Evolutionary conservation across 1,140 invertebrate genomes (phyloP).

Genomic region (Leptinotarsa texana): DNA sequence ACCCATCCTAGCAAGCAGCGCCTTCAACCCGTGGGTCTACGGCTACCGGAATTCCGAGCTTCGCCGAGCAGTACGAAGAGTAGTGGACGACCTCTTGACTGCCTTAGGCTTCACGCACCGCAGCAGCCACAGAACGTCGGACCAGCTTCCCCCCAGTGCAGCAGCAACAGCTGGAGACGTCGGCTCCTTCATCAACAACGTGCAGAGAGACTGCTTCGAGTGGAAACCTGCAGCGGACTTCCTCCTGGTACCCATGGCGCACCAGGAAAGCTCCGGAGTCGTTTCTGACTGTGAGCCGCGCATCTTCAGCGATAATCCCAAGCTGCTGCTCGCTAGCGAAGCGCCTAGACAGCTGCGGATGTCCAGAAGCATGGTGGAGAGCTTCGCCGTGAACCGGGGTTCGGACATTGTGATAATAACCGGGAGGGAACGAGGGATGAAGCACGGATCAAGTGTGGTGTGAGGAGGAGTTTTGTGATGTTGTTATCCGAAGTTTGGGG

Average conservation of each 20-base stretch:
- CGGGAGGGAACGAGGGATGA: conserved; percentile 41
- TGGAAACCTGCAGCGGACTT: conserved; percentile 46
- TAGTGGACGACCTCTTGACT: conserved; percentile 59
- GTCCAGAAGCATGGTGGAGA: conserved; percentile 51
- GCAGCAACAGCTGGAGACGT: conserved; percentile 50
- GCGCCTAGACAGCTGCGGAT: conserved; percentile 41
- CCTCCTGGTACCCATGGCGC: conserved; percentile 50
- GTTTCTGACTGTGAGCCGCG: conserved; percentile 43
- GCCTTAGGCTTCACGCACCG: conserved; percentile 56
- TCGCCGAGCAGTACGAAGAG: conserved; percentile 63
- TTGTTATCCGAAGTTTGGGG: neutral
- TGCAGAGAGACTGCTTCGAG: conserved; percentile 41
- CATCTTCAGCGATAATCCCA: conserved; percentile 39
- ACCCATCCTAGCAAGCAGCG: conserved; percentile 65
- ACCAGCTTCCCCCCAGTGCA: conserved; percentile 46
- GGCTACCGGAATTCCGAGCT: conserved; percentile 70
- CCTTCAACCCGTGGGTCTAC: conserved; percentile 71
- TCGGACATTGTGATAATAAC: conserved; percentile 48
- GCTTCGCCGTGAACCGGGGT: conserved; percentile 46
- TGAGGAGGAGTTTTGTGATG: conserved; percentile 18
- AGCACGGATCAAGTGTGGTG: conserved; percentile 48
- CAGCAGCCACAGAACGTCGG: conserved; percentile 41
- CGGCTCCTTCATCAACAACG: conserved; percentile 50
- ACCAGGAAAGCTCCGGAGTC: conserved; percentile 48
- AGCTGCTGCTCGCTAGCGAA: conserved; percentile 39